Base-by-base conservation (phyloP, 64 coral and sea anemone species). In the Trachythela sp. region DNA sequence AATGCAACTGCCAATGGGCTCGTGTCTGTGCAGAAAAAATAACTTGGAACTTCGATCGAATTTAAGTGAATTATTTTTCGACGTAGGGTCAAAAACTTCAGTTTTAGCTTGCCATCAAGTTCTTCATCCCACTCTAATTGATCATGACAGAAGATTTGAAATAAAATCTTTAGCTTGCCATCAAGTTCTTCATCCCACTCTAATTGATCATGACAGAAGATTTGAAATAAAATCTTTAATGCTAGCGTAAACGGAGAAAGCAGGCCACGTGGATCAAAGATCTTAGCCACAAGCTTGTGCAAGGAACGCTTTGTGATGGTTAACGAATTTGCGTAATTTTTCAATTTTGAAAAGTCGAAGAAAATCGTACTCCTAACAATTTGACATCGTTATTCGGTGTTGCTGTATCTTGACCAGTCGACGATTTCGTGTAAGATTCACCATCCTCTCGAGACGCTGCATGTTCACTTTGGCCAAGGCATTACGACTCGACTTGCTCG, bases 261-360 rank as follows among this genome's bases (percentile, higher is more conserved):
- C 32, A 88, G 72, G 24, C 60, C 87, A 17, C 70, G 67, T 37
- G 88, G 88, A 76, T 89, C 70, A 64, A 89, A 89, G 43, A 89
- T 36, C 71, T 89, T 89, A 9, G 88, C 88, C 17, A 48, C 70
- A 8, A 89, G 30, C 24, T 32, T 48, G 11, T 80, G 15, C 42
- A 89, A 40, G 31, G 88, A 89, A 43, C 71, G 40, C 70, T 89
- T 89, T 34, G 88, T 89, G 37, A 76, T 76, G 17, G 88, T 20
- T 20, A 89, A 33, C 22, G 88, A 49, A 48, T 83, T 77, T 14
- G 71, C 88, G 48, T 49, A 60, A 88, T 70, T 41, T 88, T 68
- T 30, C 54, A 39, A 70, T 13, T 59, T 13, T 7, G 18, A 2
- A 13, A 59, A 59, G 14, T 49, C 48, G n/a, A n/a, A n/a, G n/a